phyloP scores from a whole-genome alignment of 2,888 invertebrate species.

The Charanyca ferruginea region DNA sequence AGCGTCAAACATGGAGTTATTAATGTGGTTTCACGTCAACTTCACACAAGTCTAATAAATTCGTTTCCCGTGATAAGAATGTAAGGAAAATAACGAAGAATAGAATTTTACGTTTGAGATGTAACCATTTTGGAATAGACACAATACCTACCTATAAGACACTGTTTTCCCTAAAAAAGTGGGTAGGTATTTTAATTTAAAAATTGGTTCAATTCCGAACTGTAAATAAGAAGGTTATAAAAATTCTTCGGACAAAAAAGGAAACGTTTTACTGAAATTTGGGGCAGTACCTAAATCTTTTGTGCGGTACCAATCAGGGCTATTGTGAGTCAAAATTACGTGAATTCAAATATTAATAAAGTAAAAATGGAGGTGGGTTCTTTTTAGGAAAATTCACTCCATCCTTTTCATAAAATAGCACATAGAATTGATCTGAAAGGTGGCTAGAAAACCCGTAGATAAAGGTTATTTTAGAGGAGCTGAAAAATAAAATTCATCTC shows the following conservation, averaged over 20 bases:
- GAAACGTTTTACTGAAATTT: conserved; percentile 25
- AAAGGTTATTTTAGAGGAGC: neutral
- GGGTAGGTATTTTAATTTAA: conserved; percentile 10
- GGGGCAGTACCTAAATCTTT: conserved; percentile 31
- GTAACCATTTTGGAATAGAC: neutral
- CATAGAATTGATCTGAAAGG: neutral
- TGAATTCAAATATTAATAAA: conserved; percentile 39
- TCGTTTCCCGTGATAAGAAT: conserved; percentile 15
- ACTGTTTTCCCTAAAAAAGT: neutral
- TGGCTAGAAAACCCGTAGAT: neutral
- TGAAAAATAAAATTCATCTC: neutral
- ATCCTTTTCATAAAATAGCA: neutral
- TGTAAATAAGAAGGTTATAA: conserved; percentile 14
- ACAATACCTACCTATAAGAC: neutral
- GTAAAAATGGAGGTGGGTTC: conserved; percentile 17
- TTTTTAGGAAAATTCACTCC: neutral
- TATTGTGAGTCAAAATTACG: conserved; percentile 46
- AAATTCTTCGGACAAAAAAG: conserved; percentile 20
- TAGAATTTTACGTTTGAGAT: conserved; percentile 27
- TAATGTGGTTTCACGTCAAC: conserved; percentile 47
- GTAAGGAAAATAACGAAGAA: conserved; percentile 16
- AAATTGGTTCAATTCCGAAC: conserved; percentile 12
- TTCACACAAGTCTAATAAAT: conserved; percentile 46
- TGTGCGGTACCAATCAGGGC: conserved; percentile 46
- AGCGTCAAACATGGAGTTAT: conserved; percentile 41